Evolutionary conservation across 2,888 invertebrate species (phyloP), one percentile per base, ranked within the genome.

Genomic region (Formica aserva): DNA sequence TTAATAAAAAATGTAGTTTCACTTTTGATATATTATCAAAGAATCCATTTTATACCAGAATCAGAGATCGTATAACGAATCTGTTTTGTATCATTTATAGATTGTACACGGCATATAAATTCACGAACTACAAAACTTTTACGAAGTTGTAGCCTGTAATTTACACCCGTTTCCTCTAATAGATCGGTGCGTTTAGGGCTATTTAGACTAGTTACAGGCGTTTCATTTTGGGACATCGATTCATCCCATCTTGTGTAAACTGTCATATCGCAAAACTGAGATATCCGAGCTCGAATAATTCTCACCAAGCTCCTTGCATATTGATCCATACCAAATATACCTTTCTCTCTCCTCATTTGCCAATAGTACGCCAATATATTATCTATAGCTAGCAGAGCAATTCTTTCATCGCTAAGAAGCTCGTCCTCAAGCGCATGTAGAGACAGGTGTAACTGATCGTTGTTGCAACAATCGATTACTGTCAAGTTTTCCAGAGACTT

Each of bases 161-260:
- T 95, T 15, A 95, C 0, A 32, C 15, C 32, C 4, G 80, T 78
- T 80, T 35, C 71, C 86, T 85, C 11, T 69, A 71, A n/a, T 9
- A 18, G 63, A 52, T n/a, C 13, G 3, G 4, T 22, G 52, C 18
- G 18, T 60, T 41, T 52, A 1, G 18, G 3, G 2, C 38, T 2
- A 52, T n/a, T 52, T 9, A n/a, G n/a, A 8, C 3, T n/a, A 52
- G 52, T 52, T n/a, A 8, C n/a, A n/a, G 52, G 0, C 0, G n/a
- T 3, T 72, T 35, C 29, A 3, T 63, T 1, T 11, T 52, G 29
- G n/a, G 48, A 18, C 13, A 22, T 55, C 6, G 45, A 94, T 91
- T 95, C 96, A 92, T 96, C 95, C 89, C 93, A 95, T 93, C 95
- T 95, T 75, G 96, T 96, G 89, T 96, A 96, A 52, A 96, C 89